phyloP scores from a whole-genome alignment of 2,888 invertebrate species.

The Ctenicera cuprea region DNA sequence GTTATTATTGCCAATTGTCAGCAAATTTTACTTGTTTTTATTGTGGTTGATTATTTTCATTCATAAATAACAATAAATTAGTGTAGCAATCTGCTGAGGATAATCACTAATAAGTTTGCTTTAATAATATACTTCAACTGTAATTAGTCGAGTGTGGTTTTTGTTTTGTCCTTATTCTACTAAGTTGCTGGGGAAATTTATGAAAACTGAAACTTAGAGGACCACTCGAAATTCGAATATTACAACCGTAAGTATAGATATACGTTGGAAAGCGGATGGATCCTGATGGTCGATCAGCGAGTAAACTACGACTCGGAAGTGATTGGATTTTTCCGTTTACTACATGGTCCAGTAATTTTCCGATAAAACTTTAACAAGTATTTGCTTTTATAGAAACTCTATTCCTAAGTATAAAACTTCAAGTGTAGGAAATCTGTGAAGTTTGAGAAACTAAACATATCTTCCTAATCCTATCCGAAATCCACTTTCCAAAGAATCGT shows the following conservation, averaged over 20 bases:
- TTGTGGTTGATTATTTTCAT: no score
- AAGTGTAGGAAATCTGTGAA: conserved; percentile 45
- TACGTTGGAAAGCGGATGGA: conserved; percentile 19
- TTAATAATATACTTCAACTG: no score
- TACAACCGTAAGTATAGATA: not conserved
- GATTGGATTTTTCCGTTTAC: conserved; percentile 50
- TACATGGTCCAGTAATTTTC: conserved; percentile 51
- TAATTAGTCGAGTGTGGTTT: no score
- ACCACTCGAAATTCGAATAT: conserved; percentile 12
- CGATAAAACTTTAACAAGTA: conserved; percentile 53
- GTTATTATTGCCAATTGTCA: no score
- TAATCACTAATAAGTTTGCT: no score
- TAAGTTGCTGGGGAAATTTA: not conserved
- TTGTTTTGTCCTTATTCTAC: not conserved
- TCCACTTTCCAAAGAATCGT: conserved; percentile 38
- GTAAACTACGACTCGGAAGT: conserved; percentile 44
- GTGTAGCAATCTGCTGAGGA: no score
- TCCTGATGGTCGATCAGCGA: conserved; percentile 41
- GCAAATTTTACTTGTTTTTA: no score
- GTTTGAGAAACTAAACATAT: conserved; percentile 44
- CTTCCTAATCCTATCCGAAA: conserved; percentile 38
- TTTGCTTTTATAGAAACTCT: conserved; percentile 50
- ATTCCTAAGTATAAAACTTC: conserved; percentile 49
- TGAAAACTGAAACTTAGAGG: not conserved
- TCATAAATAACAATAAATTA: no score